Conservation (phyloP, 2,113 vertebrate genomes). For the Cavia porcellus region DNA sequence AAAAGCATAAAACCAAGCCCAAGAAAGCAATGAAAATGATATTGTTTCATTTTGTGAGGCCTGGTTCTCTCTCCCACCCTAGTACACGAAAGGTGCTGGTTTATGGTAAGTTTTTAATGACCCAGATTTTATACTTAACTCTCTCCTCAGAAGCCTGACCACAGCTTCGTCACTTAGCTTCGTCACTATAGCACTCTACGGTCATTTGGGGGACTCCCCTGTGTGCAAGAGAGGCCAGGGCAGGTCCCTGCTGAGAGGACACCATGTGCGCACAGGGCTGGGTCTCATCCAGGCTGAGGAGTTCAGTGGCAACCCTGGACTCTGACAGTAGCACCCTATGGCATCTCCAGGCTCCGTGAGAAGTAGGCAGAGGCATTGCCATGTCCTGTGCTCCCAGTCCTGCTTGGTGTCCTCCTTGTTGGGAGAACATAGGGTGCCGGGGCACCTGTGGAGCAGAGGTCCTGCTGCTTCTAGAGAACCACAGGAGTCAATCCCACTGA, state of each 20-base stretch:
- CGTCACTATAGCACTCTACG: too few species aligned
- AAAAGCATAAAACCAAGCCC: too few species aligned
- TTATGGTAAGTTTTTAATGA: neutral
- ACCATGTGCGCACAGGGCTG: too few species aligned
- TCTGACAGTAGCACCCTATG: neutral
- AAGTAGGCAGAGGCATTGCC: fast-evolving
- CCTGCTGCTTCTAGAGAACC: neutral
- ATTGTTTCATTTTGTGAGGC: too few species aligned
- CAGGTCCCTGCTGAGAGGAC: neutral
- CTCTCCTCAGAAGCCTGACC: neutral
- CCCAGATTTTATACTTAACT: neutral
- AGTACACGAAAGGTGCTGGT: too few species aligned
- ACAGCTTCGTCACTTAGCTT: neutral
- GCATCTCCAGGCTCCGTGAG: too few species aligned
- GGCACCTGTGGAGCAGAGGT: neutral
- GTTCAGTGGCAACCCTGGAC: neutral
- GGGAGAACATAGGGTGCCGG: neutral
- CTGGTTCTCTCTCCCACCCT: too few species aligned
- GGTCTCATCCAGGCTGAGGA: neutral
- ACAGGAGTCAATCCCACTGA: fast-evolving
- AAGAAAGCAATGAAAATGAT: too few species aligned
- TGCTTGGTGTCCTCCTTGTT: neutral
- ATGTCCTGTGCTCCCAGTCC: neutral
- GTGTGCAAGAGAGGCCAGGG: fast-evolving
- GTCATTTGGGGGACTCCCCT: fast-evolving